phyloP scores from a whole-genome alignment of 2,113 vertebrate species.

The Isurus oxyrinchus region DNA sequence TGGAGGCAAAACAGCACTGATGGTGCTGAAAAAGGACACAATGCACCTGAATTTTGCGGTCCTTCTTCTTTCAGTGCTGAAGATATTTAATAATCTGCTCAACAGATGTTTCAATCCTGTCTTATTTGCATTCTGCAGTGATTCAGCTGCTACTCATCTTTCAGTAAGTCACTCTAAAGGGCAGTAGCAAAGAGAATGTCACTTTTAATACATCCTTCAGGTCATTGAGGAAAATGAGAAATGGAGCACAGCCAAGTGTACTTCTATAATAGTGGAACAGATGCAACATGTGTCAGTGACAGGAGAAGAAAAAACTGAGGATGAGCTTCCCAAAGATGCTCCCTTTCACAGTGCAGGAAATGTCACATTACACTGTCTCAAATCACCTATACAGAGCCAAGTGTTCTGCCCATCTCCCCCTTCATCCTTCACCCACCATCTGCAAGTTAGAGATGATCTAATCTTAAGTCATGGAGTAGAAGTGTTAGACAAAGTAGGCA shows the following conservation, averaged over 20 bases:
- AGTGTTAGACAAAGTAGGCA: neutral
- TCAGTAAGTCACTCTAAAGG: neutral
- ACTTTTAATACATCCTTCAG: neutral
- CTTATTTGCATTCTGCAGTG: neutral
- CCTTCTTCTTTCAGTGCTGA: neutral
- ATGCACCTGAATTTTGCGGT: neutral
- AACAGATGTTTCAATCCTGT: neutral
- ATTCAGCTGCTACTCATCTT: neutral
- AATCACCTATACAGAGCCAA: neutral
- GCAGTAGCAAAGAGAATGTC: neutral
- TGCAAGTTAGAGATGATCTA: neutral
- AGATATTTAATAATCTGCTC: neutral
- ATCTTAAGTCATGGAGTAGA: neutral
- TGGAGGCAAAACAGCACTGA: too few species aligned
- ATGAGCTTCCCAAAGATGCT: neutral
- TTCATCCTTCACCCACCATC: neutral
- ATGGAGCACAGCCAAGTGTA: neutral
- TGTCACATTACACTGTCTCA: neutral
- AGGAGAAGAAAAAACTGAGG: neutral
- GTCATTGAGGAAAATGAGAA: slow-evolving; percentile 2
- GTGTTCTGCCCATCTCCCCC: neutral
- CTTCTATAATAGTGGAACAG: neutral
- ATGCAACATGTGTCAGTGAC: neutral
- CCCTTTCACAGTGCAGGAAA: neutral
- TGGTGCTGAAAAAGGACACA: neutral